phyloP scores from a whole-genome alignment of 2,888 invertebrate species.

The Eupithecia dodoneata region DNA sequence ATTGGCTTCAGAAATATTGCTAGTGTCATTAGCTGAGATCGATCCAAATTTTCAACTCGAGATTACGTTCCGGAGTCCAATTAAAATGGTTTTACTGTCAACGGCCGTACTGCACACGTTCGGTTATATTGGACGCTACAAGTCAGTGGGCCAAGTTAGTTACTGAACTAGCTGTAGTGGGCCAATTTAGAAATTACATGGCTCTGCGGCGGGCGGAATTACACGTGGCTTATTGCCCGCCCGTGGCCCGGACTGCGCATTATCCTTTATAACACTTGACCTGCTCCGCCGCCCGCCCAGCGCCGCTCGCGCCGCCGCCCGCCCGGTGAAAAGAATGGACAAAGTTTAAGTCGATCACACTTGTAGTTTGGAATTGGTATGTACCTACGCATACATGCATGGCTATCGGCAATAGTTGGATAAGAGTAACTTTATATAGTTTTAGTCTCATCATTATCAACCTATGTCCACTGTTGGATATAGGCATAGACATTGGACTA shows the following conservation, averaged over 20 bases:
- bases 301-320: background rate
- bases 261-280: slow-evolving; percentile 3
- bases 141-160: slow-evolving; percentile 25
- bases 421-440: background rate
- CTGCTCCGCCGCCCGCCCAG: background rate
- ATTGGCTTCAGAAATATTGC: background rate
- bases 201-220: slow-evolving; percentile 27
- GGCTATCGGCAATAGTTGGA: background rate
- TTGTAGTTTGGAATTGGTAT: background rate
- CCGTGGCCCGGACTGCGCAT: slow-evolving; percentile 1
- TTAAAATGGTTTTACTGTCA: background rate
- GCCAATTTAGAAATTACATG: slow-evolving; percentile 38
- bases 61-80: background rate
- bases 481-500: too few species aligned
- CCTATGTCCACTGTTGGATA: too few species aligned
- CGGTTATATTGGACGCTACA: slow-evolving; percentile 33
- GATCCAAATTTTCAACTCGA: background rate
- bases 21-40: background rate
- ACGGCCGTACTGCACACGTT: slow-evolving; percentile 21
- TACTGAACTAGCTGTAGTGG: slow-evolving; percentile 32
- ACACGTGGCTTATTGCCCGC: slow-evolving; percentile 19
- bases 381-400: background rate
- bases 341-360: slow-evolving; percentile 1
- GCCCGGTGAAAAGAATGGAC: background rate
- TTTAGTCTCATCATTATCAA: background rate